A percentile compares a stretch with the other conserved stretches of the same genome.
Conservation (phyloP, 2,888 invertebrate species). For the Scaptomyza reducta region DNA sequence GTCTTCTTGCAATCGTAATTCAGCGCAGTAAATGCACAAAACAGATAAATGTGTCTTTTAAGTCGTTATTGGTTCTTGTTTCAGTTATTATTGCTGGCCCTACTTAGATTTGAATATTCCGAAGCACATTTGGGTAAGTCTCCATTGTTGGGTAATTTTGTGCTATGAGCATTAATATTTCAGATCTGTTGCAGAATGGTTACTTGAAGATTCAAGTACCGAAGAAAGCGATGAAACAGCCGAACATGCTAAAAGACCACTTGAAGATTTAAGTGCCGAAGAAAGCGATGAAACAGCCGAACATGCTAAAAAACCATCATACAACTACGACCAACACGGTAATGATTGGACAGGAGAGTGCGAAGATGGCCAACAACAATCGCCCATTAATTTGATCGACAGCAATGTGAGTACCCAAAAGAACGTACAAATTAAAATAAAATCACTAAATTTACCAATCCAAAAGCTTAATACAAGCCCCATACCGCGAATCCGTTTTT, state of each 20-base stretch:
- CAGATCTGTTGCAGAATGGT: constrained; percentile 19
- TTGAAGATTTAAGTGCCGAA: constrained; percentile 37
- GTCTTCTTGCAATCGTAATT: constrained; percentile 41
- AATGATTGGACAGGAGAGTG: constrained; percentile 60
- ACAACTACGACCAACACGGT: constrained; percentile 63
- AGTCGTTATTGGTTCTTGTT: constrained; percentile 4
- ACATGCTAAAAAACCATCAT: constrained; percentile 47
- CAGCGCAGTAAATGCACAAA: constrained; percentile 5
- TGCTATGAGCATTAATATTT: background rate
- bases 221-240: constrained; percentile 26
- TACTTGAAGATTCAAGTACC: constrained; percentile 33
- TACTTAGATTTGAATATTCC: constrained; percentile 6
- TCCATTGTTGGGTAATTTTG: background rate
- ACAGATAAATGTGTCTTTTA: constrained; percentile 20
- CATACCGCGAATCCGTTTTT: constrained; percentile 54
- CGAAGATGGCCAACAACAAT: constrained; percentile 37
- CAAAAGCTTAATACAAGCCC: constrained; percentile 36
- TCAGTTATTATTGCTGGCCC: constrained; percentile 24
- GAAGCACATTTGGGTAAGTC: constrained; percentile 24
- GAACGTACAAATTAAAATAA: accelerated
- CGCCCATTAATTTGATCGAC: constrained; percentile 49
- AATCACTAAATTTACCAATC: background rate
- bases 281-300: constrained; percentile 26
- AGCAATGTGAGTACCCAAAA: constrained; percentile 32
- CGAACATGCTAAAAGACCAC: constrained; percentile 42